Base-by-base conservation (phyloP, 2,797 vertebrate genomes). In the Cetoscarus ocellatus region DNA sequence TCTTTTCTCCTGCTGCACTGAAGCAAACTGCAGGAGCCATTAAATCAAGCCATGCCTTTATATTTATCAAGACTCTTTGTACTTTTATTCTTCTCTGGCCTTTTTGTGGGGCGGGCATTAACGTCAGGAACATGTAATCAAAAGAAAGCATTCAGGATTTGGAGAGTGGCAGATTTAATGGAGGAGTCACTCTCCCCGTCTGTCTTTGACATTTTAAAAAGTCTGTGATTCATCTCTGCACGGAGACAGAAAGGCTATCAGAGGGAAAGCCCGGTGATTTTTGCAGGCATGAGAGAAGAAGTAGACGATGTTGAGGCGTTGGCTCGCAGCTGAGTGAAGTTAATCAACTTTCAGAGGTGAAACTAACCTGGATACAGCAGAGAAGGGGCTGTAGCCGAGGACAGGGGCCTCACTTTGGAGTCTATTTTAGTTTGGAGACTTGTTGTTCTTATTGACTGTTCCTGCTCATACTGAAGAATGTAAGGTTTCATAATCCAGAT, bases 191-290 rank as follows among this genome's bases (percentile, higher is more conserved):
- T 55, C 39, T 58, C 18, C 38, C 10, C 1, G 19, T 49, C 42
- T 7, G 15, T 35, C 43, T 51, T 36, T 64, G 70, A 62, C 73
- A 73, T 83, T 73, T 79, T 18, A 43, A 61, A 15, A 50, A 3
- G 17, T 9, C 17, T 35, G 9, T 73, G 60, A 69, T 55, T 64
- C 18, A 35, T 55, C 52, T 5, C 36, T 42, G 14, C 27, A 34
- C 6, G 15, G 11, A 44, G 17, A 39, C 45, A 51, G 57, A 12
- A 43, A 57, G 35, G 14, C 52, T 61, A 11, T 59, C 34, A 4
- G 39, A 34, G 49, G 61, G 14, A 34, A 64, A 70, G 36, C 36
- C 53, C 11, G 4, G 39, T 27, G 45, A 44, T 40, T 63, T 38
- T 10, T 39, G 15, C 10, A 3, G n/a, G 18, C 56, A 49, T 44